These are phyloP conservation scores for Hippocampus comes DNA, from an alignment of 2,113 vertebrate species.

Conservation along the genomic window DNA sequence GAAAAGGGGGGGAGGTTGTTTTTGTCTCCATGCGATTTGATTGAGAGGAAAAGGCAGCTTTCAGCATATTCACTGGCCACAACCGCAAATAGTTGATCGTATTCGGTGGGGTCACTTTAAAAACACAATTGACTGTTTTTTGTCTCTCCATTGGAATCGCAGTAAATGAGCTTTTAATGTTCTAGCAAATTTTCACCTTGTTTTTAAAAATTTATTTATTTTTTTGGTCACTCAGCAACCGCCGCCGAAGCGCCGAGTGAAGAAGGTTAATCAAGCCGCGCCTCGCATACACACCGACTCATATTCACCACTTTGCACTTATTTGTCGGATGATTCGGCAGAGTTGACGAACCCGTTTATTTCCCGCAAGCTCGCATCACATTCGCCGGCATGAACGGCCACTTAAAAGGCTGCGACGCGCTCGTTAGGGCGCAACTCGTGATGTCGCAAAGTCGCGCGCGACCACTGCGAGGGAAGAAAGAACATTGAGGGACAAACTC, in stretches of 20 bases:
- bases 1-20: too few species aligned
- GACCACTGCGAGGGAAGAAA: not conserved
- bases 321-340: not conserved
- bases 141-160: too few species aligned
- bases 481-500: not conserved
- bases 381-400: not conserved
- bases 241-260: not conserved
- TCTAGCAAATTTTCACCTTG: not conserved
- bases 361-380: not conserved
- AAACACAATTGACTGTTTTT: not conserved
- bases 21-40: too few species aligned
- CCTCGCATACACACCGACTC: not conserved
- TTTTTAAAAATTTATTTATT: not conserved
- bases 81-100: too few species aligned
- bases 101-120: too few species aligned
- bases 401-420: not conserved
- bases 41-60: too few species aligned
- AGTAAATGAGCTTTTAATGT: not conserved
- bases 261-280: not conserved
- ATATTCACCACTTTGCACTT: not conserved
- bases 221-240: not conserved
- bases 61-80: too few species aligned
- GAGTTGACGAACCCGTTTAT: not conserved
- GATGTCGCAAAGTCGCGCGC: too few species aligned
- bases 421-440: not conserved